Conservation (phyloP, 2,888 invertebrate species). For the Lasioglossum marginatum region DNA sequence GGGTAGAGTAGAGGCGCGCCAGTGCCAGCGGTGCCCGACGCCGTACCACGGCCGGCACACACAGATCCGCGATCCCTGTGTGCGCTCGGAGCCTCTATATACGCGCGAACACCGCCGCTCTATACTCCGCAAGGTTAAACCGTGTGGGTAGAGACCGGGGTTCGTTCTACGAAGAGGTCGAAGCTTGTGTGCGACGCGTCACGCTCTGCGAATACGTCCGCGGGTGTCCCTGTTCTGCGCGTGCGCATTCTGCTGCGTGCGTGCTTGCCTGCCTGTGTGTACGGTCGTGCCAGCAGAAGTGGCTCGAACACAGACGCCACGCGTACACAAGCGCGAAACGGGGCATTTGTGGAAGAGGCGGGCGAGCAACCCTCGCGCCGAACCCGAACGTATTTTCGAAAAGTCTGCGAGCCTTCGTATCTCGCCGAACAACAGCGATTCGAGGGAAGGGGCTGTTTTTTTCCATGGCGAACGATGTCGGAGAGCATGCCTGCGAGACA, state of each 20-base stretch:
- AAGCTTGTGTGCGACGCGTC: slow-evolving; percentile 48
- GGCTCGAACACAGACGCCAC: slow-evolving; percentile 19
- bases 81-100: slow-evolving; percentile 6
- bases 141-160: slow-evolving; percentile 44
- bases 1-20: slow-evolving; percentile 74
- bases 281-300: slow-evolving; percentile 37
- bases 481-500: slow-evolving; percentile 52
- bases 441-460: slow-evolving; percentile 21
- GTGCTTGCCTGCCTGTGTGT: background rate
- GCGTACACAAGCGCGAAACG: slow-evolving; percentile 28
- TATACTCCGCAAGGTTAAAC: slow-evolving; percentile 33
- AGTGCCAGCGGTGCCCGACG: slow-evolving; percentile 65
- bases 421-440: slow-evolving; percentile 28
- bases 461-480: slow-evolving; percentile 37
- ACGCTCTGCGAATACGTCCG: slow-evolving; percentile 37
- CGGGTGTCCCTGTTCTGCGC: slow-evolving; percentile 26
- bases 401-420: slow-evolving; percentile 15
- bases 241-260: background rate
- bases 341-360: slow-evolving; percentile 34
- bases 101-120: slow-evolving; percentile 22
- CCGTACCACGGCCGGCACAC: slow-evolving; percentile 59
- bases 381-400: slow-evolving; percentile 59
- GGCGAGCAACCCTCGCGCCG: slow-evolving; percentile 49
- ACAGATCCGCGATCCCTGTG: slow-evolving; percentile 30
- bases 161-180: slow-evolving; percentile 19